phyloP scores from a whole-genome alignment of 1,140 invertebrate genomes.

The Nilaparvata lugens region DNA sequence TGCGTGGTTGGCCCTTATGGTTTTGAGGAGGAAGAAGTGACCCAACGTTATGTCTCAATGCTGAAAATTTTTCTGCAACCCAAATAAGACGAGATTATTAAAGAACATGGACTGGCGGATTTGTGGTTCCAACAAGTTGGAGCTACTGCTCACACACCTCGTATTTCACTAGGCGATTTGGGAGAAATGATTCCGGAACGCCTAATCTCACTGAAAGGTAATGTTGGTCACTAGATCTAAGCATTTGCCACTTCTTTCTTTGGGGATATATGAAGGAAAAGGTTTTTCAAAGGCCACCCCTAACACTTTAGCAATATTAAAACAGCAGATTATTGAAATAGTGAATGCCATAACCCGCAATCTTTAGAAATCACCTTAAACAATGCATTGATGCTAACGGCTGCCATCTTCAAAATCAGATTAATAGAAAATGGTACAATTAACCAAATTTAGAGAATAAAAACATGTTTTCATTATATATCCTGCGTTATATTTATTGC shows the following conservation, averaged over 20 bases:
- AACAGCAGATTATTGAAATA: no score
- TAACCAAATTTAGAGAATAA: no score
- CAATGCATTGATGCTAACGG: no score
- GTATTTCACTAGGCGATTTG: not conserved
- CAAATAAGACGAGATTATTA: not conserved
- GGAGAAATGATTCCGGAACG: constrained; percentile 7
- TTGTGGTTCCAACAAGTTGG: no score
- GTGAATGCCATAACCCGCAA: no score
- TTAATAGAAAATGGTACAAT: no score
- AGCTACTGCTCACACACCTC: constrained; percentile 20
- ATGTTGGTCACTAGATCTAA: constrained; percentile 25
- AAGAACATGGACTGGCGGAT: no score
- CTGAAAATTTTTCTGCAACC: not conserved
- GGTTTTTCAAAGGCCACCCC: constrained; percentile 17
- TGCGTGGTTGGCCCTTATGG: not conserved
- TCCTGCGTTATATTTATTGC: no score
- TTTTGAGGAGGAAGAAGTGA: not conserved
- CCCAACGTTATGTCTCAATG: not conserved
- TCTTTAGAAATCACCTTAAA: no score
- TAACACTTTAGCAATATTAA: constrained; percentile 23
- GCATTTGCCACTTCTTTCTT: constrained; percentile 24
- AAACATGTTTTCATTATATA: no score
- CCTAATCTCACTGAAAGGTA: constrained; percentile 28
- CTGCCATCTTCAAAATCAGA: no score
- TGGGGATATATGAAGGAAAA: constrained; percentile 21